A percentile compares a stretch with the other conserved stretches of the same genome.
phyloP scores from a whole-genome alignment of 2,888 invertebrate genomes.

The Cryptocephalus moraei region DNA sequence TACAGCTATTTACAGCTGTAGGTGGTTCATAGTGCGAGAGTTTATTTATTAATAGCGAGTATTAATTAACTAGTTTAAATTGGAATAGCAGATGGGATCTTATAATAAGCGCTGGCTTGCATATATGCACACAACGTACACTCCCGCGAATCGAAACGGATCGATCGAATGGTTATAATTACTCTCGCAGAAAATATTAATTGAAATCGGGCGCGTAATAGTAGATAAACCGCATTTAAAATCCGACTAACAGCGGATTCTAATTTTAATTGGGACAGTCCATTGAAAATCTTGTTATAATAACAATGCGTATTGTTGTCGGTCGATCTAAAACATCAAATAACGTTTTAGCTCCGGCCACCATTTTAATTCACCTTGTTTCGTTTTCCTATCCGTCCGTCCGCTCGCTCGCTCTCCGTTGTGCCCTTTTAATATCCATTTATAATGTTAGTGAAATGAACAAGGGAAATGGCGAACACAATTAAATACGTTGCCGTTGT shows the following conservation, averaged over 20 bases:
- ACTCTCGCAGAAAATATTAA: too few relatives aligned
- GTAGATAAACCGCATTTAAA: too few relatives aligned
- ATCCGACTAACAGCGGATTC: too few relatives aligned
- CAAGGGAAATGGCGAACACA: conserved; percentile 23
- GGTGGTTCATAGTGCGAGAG: too few relatives aligned
- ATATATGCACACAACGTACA: not conserved
- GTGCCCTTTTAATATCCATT: conserved; percentile 14
- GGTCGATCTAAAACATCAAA: conserved; percentile 27
- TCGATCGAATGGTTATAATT: too few relatives aligned
- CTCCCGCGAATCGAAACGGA: too few relatives aligned
- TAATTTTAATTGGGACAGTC: conserved; percentile 32
- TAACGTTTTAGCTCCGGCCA: conserved; percentile 20
- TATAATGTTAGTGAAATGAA: conserved; percentile 14
- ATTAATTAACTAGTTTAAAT: too few relatives aligned
- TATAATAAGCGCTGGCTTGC: not conserved
- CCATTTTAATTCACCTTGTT: conserved; percentile 20
- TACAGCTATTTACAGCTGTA: too few relatives aligned
- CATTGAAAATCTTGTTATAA: conserved; percentile 30
- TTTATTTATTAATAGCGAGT: too few relatives aligned
- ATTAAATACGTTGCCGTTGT: conserved; percentile 24
- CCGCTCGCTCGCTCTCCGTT: conserved; percentile 4
- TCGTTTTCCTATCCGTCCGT: conserved; percentile 3
- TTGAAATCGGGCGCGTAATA: too few relatives aligned
- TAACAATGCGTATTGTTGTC: conserved; percentile 30
- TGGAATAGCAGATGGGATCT: not conserved